Conservation (phyloP, 1,140 invertebrate species). For the Calephelis nemesis region DNA sequence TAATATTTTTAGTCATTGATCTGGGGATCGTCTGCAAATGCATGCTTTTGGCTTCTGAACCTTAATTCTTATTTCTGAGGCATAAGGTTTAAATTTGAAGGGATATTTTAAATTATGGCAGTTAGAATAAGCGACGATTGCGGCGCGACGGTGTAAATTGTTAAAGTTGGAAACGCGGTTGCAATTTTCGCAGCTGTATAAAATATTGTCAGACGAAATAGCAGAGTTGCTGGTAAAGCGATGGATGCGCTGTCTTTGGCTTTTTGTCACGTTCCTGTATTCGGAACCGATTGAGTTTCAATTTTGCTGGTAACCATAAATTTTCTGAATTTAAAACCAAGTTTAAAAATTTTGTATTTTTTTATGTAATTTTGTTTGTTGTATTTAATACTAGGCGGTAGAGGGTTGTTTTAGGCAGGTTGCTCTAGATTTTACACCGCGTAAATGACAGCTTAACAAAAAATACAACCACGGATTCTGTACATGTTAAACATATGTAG, state of each 20-base stretch:
- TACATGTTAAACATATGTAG: too few species aligned
- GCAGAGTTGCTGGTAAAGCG: slow-evolving; percentile 37
- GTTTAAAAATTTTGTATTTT: neutral
- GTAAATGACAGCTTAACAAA: too few species aligned
- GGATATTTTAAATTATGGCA: neutral
- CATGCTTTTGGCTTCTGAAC: neutral
- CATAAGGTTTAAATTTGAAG: slow-evolving; percentile 29
- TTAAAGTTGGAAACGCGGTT: slow-evolving; percentile 62
- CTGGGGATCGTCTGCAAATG: slow-evolving; percentile 9
- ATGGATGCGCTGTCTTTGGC: slow-evolving; percentile 52
- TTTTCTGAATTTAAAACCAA: slow-evolving; percentile 7
- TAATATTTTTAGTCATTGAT: slow-evolving; percentile 24
- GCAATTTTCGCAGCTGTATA: slow-evolving; percentile 66
- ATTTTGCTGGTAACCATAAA: slow-evolving; percentile 27
- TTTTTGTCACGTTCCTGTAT: slow-evolving; percentile 53
- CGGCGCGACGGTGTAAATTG: slow-evolving; percentile 54
- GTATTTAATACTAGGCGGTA: too few species aligned
- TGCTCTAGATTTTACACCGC: too few species aligned
- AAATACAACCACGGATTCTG: too few species aligned
- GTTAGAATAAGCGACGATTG: slow-evolving; percentile 20
- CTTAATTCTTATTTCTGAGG: slow-evolving; percentile 27
- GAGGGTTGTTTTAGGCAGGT: too few species aligned
- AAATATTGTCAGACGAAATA: slow-evolving; percentile 60
- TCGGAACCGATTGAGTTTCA: slow-evolving; percentile 36
- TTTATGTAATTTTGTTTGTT: neutral